Conservation (phyloP, 2,113 vertebrate species). For the Pituophis catenifer region DNA sequence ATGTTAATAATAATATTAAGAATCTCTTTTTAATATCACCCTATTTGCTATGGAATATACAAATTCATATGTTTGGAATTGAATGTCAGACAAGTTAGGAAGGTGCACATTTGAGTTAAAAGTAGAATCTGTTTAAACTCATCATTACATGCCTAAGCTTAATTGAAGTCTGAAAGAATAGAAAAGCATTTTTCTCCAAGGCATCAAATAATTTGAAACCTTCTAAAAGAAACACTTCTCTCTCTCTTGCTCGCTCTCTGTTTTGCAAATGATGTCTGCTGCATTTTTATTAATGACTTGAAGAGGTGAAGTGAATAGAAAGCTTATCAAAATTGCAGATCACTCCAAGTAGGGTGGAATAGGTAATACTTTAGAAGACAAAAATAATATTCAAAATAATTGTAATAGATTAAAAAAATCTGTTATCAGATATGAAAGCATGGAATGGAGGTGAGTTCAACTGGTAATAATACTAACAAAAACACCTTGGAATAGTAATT, state of each 20-base stretch:
- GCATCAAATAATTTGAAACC: conserved; percentile 39
- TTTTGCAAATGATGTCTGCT: neutral
- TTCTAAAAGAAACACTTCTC: conserved; percentile 27
- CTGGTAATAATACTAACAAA: neutral
- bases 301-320: neutral
- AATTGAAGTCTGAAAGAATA: conserved; percentile 41
- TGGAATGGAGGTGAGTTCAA: neutral
- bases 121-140: conserved; percentile 43
- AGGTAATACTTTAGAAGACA: neutral
- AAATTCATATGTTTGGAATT: conserved; percentile 65
- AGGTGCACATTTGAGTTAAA: conserved; percentile 55
- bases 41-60: conserved; percentile 44
- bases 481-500: neutral
- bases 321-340: neutral
- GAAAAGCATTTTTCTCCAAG: conserved; percentile 41
- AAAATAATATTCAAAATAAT: neutral
- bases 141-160: neutral
- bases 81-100: conserved; percentile 48
- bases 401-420: neutral
- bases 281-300: neutral
- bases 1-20: neutral
- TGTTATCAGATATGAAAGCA: neutral
- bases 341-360: neutral
- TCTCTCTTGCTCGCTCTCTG: accelerated
- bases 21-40: neutral